Conservation (phyloP, 2,888 invertebrate genomes). For the Bedellia somnulentella region DNA sequence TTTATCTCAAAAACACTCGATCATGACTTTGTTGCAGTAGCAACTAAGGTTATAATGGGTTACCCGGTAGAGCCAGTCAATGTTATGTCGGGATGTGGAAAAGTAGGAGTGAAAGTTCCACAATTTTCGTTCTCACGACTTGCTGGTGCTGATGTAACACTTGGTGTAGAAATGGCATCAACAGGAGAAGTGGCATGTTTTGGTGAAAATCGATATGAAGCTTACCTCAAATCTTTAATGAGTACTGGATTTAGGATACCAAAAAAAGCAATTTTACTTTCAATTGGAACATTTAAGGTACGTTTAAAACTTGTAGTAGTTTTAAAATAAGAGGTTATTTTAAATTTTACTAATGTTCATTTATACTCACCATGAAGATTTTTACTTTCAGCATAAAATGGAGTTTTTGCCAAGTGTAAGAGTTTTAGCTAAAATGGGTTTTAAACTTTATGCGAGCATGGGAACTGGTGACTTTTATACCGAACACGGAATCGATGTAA, state of each 20-base stretch:
- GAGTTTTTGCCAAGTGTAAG: conserved; percentile 84
- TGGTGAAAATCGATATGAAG: conserved; percentile 95
- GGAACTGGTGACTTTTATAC: conserved; percentile 99
- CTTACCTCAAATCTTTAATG: conserved; percentile 96
- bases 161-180: conserved; percentile 99
- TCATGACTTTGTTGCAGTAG: conserved; percentile 96
- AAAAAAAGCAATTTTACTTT: conserved; percentile 88
- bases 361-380: no score
- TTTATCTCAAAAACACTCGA: conserved; percentile 98
- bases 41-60: conserved; percentile 91
- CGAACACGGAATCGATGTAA: conserved; percentile 88
- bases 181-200: conserved; percentile 99
- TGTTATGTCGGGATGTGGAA: conserved; percentile 78
- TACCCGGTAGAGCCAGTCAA: conserved; percentile 83
- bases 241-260: conserved; percentile 97
- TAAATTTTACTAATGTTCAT: no score
- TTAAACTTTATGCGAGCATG: conserved; percentile 93
- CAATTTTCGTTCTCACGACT: conserved; percentile 98
- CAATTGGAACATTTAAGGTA: conserved; percentile 96
- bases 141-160: conserved; percentile 95
- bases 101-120: conserved; percentile 96
- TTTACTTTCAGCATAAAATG: conserved; percentile 77
- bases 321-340: conserved; percentile 1
- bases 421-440: conserved; percentile 86
- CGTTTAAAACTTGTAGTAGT: conserved; percentile 10